Percentiles rank a stretch among this genome's conserved stretches.
These are phyloP conservation scores for Amorpha juglandis DNA, from an alignment of 2,888 invertebrate species.

Conservation along the genomic window DNA sequence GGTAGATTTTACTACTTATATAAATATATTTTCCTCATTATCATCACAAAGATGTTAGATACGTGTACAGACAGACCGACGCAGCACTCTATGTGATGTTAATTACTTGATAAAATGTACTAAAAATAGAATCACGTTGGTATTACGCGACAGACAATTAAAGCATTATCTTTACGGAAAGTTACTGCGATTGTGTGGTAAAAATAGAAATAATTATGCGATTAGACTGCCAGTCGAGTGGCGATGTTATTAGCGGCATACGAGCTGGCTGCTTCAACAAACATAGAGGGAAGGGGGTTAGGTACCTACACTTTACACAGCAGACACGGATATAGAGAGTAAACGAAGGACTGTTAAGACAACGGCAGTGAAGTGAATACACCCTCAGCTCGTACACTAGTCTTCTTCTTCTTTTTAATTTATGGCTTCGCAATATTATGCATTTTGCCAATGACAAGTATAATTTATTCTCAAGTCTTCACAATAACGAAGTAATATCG, in stretches of 20 bases:
- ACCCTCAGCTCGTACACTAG: too few relatives aligned
- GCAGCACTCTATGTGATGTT: neutral
- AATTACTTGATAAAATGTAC: constrained; percentile 2
- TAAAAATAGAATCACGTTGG: constrained; percentile 9
- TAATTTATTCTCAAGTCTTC: too few relatives aligned
- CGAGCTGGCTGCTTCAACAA: neutral
- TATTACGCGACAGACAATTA: neutral
- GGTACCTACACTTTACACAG: neutral
- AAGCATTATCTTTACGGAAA: constrained; percentile 18
- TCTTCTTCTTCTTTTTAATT: too few relatives aligned
- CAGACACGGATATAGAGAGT: too few relatives aligned
- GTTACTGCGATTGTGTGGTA: constrained; percentile 2
- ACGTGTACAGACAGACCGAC: constrained; percentile 7
- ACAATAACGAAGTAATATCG: too few relatives aligned
- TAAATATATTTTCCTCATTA: neutral
- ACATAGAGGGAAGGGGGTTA: neutral
- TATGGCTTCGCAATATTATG: too few relatives aligned
- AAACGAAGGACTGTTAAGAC: too few relatives aligned
- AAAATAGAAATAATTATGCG: constrained; percentile 11
- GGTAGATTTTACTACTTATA: too few relatives aligned
- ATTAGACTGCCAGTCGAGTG: neutral
- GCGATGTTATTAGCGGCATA: constrained; percentile 23
- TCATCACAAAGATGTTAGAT: neutral
- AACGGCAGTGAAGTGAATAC: too few relatives aligned
- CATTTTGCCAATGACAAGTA: too few relatives aligned